These are phyloP conservation scores for Rhea pennata DNA, from an alignment of 2,113 vertebrate species.

Conservation along the genomic window DNA sequence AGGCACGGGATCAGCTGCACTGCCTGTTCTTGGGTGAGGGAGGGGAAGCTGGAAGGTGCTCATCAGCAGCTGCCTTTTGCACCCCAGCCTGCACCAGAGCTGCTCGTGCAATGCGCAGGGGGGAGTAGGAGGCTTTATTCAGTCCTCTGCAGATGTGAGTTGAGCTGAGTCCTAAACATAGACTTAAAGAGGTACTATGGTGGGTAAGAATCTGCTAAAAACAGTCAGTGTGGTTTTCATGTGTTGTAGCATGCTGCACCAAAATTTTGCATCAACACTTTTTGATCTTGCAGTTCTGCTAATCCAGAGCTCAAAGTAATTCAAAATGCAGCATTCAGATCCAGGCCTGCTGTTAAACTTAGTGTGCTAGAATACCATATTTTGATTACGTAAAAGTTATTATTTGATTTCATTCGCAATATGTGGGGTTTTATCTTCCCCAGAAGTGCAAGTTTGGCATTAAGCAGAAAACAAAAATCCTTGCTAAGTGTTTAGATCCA, in stretches of 20 bases:
- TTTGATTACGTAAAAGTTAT: background rate
- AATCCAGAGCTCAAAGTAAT: background rate
- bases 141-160: background rate
- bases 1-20: rapidly evolving
- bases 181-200: background rate
- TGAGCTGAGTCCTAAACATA: background rate
- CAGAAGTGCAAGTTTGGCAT: background rate
- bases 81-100: rapidly evolving
- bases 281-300: slow-evolving; percentile 38
- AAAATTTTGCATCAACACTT: slow-evolving; percentile 29
- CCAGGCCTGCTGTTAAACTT: slow-evolving; percentile 4
- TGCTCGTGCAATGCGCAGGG: rapidly evolving
- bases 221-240: slow-evolving; percentile 5
- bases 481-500: background rate
- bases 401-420: background rate
- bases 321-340: slow-evolving; percentile 11
- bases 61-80: background rate
- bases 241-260: slow-evolving; percentile 30
- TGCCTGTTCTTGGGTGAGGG: background rate
- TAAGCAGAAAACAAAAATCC: background rate
- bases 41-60: background rate
- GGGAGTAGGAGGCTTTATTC: rapidly evolving
- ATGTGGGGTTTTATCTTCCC: background rate
- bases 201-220: slow-evolving; percentile 19
- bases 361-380: background rate